Percentiles rank a stretch among this genome's conserved stretches.
Conservation (phyloP, 2,797 vertebrate species). For the Urocyon cinereoargenteus region DNA sequence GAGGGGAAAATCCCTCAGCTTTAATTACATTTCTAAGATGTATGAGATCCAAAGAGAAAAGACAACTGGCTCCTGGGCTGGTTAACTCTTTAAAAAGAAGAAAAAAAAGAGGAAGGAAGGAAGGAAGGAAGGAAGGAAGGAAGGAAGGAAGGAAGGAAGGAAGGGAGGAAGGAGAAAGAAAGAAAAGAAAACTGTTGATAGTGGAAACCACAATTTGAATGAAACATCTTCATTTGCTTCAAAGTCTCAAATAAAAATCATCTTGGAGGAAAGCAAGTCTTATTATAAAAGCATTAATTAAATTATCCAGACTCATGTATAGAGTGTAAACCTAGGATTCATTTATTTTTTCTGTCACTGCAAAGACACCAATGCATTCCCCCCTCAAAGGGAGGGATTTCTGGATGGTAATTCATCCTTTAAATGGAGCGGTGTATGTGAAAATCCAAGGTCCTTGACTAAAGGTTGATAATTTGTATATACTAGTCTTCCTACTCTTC, state of each 20-base stretch:
- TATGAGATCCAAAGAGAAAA: not conserved
- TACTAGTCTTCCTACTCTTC: not conserved
- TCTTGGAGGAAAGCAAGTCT: constrained; percentile 12
- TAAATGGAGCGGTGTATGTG: not conserved
- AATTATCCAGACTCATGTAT: constrained; percentile 18
- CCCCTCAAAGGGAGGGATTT: not conserved
- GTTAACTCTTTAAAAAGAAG: not conserved
- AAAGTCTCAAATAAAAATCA: constrained; percentile 34
- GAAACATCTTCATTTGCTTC: not conserved
- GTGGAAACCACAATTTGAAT: constrained; percentile 40
- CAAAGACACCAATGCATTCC: not conserved
- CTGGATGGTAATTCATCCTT: not conserved
- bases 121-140: too few relatives aligned
- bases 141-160: too few relatives aligned
- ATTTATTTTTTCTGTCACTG: not conserved
- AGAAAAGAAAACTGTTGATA: not conserved
- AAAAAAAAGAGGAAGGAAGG: not conserved
- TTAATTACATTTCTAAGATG: not conserved
- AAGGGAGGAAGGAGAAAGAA: fast-evolving
- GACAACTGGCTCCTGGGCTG: not conserved
- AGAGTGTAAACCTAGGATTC: constrained; percentile 37
- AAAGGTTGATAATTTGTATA: not conserved
- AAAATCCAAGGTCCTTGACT: not conserved
- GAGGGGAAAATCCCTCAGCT: not conserved
- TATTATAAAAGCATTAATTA: constrained; percentile 52